Conservation (phyloP, 1,140 invertebrate species). For the Panulirus ornatus region DNA sequence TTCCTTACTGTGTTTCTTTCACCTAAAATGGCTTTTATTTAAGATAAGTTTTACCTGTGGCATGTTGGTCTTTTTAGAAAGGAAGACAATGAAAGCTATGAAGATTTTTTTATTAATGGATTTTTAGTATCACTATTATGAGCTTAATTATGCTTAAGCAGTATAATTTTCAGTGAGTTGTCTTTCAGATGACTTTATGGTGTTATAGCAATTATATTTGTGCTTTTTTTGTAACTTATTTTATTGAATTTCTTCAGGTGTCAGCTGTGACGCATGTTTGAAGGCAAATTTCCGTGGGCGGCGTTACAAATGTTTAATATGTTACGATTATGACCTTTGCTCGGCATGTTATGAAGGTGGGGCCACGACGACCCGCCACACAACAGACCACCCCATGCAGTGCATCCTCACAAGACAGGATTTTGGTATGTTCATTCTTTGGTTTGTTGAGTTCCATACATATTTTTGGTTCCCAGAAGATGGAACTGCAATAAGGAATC, state of each 20-base stretch:
- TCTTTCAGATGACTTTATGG: not conserved
- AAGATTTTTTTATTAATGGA: not conserved
- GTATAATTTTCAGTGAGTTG: not conserved
- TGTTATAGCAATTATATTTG: not conserved
- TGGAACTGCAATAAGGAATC: too few species aligned
- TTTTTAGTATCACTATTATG: not conserved
- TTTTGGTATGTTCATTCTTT: constrained; percentile 85
- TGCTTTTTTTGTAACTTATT: not conserved
- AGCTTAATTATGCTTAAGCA: not conserved
- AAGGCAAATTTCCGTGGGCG: constrained; percentile 98
- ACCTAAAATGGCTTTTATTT: too few species aligned
- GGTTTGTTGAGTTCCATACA: too few species aligned
- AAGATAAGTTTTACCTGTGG: too few species aligned
- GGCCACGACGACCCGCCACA: constrained; percentile 94
- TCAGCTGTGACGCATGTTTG: constrained; percentile 99
- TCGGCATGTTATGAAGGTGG: constrained; percentile 96
- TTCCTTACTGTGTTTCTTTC: too few species aligned
- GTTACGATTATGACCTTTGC: constrained; percentile 99
- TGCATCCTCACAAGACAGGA: constrained; percentile 98
- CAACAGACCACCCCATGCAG: constrained; percentile 98
- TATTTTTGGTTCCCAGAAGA: too few species aligned
- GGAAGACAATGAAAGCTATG: not conserved
- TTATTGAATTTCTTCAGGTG: constrained; percentile 79
- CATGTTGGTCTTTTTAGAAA: not conserved
- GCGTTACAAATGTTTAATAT: constrained; percentile 98